A percentile compares a stretch with the other conserved stretches of the same genome.
phyloP scores from a whole-genome alignment of 2,888 invertebrate genomes.

The Mythimna impura region DNA sequence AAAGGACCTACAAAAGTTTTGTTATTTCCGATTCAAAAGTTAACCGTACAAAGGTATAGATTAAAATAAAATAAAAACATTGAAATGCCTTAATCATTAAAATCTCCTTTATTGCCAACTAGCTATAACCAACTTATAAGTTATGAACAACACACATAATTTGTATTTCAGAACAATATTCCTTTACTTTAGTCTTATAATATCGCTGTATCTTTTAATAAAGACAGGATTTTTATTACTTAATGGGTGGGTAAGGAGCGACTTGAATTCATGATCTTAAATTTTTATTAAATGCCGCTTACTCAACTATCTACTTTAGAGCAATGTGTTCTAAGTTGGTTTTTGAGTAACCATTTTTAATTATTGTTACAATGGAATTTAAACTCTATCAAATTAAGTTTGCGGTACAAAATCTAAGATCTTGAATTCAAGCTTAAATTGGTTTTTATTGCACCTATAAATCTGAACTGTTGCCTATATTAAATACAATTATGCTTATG shows the following conservation, averaged over 20 bases:
- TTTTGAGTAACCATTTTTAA: background rate
- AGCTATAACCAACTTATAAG: slow-evolving; percentile 51
- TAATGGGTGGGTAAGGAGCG: background rate
- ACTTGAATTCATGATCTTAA: slow-evolving; percentile 5
- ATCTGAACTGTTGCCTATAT: background rate
- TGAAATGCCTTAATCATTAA: slow-evolving; percentile 34
- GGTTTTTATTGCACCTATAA: slow-evolving; percentile 3
- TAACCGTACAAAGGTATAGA: background rate
- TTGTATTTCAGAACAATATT: slow-evolving; percentile 33
- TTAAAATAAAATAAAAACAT: slow-evolving; percentile 14
- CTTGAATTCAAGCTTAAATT: slow-evolving; percentile 9
- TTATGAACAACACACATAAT: slow-evolving; percentile 45
- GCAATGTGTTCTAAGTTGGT: background rate
- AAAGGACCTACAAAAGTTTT: background rate
- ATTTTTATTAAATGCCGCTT: background rate
- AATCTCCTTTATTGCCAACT: slow-evolving; percentile 57
- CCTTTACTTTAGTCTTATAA: slow-evolving; percentile 38
- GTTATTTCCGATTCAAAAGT: background rate
- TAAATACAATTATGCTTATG: slow-evolving; percentile 5
- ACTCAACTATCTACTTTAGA: background rate
- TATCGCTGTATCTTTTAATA: slow-evolving; percentile 50
- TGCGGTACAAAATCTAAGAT: background rate
- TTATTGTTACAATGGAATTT: background rate
- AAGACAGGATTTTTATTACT: slow-evolving; percentile 18
- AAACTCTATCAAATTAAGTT: background rate